Evolutionary conservation across 1,140 invertebrate genomes (phyloP).

Genomic region (Drosophila teissieri): DNA sequence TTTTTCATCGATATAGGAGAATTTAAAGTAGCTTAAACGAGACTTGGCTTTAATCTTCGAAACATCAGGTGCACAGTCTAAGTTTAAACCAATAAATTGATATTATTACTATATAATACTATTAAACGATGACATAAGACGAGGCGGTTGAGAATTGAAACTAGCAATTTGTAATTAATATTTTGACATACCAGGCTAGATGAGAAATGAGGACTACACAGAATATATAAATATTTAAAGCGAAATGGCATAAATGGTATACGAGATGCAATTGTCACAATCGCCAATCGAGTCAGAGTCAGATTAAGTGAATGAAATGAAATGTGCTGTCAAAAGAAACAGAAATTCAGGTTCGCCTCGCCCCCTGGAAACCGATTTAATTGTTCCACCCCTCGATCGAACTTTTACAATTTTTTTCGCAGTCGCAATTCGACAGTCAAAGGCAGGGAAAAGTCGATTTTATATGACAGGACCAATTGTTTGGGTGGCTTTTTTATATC

Average conservation of each 20-base stretch:
- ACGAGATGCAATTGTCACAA: conserved; percentile 64
- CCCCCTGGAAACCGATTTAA: conserved; percentile 43
- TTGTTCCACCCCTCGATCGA: conserved; percentile 28
- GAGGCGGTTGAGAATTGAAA: conserved; percentile 47
- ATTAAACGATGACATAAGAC: conserved; percentile 6
- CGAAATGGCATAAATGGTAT: conserved; percentile 50
- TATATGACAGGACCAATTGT: conserved; percentile 48
- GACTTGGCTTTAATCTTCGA: too few relatives aligned
- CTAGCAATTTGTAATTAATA: conserved; percentile 70
- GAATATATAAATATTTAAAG: conserved; percentile 35
- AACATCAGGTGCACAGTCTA: too few relatives aligned
- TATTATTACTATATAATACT: too few relatives aligned
- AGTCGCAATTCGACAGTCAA: conserved; percentile 16
- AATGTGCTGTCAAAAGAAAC: conserved; percentile 40
- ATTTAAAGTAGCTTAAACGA: too few relatives aligned
- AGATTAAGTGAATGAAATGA: conserved; percentile 37
- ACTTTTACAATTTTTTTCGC: conserved; percentile 12
- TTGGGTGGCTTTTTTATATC: conserved; percentile 18
- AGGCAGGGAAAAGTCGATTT: conserved; percentile 41
- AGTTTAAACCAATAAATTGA: too few relatives aligned
- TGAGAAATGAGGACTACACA: neutral
- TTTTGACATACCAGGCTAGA: conserved; percentile 34
- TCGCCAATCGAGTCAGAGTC: conserved; percentile 50
- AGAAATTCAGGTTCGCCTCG: conserved; percentile 24
- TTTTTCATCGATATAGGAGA: too few relatives aligned